Percentiles rank a stretch among this genome's conserved stretches.
These are phyloP conservation scores for Tenualosa ilisha DNA, from an alignment of 2,797 vertebrate species.

Conservation along the genomic window DNA sequence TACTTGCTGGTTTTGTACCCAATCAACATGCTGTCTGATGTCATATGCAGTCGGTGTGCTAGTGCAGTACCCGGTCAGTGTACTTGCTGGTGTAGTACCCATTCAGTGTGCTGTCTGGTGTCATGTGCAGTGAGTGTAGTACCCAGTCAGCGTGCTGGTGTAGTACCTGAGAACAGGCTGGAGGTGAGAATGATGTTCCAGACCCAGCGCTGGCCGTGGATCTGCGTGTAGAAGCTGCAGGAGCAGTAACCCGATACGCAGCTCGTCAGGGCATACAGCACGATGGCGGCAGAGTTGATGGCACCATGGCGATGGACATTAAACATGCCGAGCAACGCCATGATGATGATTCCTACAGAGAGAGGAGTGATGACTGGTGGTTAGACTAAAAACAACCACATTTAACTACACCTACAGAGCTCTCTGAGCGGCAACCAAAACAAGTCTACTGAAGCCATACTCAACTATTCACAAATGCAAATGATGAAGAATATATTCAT, in stretches of 20 bases:
- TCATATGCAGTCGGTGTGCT: no score
- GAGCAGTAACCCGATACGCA: slow-evolving; percentile 91
- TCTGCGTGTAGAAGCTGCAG: slow-evolving; percentile 90
- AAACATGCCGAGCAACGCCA: slow-evolving; percentile 91
- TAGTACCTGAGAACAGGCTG: slow-evolving; percentile 87
- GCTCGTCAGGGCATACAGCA: slow-evolving; percentile 90
- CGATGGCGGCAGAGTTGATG: slow-evolving; percentile 90
- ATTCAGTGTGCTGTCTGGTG: no score
- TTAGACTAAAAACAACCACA: background rate
- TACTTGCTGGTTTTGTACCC: no score
- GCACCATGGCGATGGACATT: slow-evolving; percentile 90
- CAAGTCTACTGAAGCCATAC: no score
- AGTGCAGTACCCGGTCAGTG: no score
- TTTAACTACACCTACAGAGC: background rate
- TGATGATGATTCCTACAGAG: slow-evolving; percentile 83
- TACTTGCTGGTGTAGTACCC: no score
- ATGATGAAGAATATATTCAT: no score
- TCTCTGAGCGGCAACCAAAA: background rate
- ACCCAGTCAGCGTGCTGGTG: no score
- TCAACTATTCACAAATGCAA: no score
- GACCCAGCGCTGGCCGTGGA: slow-evolving; percentile 89
- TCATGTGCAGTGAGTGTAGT: no score
- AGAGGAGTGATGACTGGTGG: background rate
- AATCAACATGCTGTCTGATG: no score
- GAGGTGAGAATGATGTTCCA: slow-evolving; percentile 95